phyloP scores from a whole-genome alignment of 1,140 invertebrate genomes.

The Capitella teleta region DNA sequence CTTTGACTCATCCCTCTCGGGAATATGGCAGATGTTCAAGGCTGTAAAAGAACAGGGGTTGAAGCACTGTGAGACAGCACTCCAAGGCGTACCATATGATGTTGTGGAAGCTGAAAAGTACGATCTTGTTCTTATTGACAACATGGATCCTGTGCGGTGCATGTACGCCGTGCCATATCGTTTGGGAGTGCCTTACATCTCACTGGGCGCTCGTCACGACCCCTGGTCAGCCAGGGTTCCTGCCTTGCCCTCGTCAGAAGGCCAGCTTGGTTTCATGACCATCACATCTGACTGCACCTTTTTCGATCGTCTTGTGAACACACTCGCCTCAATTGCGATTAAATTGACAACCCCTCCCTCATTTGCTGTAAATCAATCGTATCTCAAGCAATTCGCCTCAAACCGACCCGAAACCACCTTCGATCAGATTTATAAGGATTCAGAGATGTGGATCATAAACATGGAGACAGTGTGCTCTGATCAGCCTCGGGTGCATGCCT shows the following conservation, averaged over 20 bases:
- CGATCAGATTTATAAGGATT: background rate
- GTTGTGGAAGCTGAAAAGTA: constrained; percentile 1
- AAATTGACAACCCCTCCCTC: background rate
- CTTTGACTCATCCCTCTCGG: too few relatives aligned
- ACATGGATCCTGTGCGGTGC: background rate
- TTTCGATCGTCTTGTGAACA: background rate
- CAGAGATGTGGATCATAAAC: constrained; percentile 1
- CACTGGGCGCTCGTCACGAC: background rate
- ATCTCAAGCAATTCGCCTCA: background rate
- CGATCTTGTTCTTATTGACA: constrained; percentile 6
- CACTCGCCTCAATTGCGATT: background rate
- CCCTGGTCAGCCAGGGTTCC: constrained; percentile 4
- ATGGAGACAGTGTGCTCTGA: background rate
- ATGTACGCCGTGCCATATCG: background rate
- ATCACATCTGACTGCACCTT: background rate
- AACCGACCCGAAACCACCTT: background rate
- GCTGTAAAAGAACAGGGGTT: too few relatives aligned
- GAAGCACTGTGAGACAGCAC: too few relatives aligned
- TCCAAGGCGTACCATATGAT: too few relatives aligned
- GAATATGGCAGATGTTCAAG: too few relatives aligned
- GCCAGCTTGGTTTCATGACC: background rate
- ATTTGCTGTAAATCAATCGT: background rate
- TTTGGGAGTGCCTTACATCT: constrained; percentile 6
- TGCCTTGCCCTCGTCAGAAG: constrained; percentile 1
- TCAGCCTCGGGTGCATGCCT: background rate